A percentile compares a stretch with the other conserved stretches of the same genome.
These are phyloP conservation scores for Scortum barcoo DNA, from an alignment of 2,113 vertebrate genomes.

Conservation along the genomic window DNA sequence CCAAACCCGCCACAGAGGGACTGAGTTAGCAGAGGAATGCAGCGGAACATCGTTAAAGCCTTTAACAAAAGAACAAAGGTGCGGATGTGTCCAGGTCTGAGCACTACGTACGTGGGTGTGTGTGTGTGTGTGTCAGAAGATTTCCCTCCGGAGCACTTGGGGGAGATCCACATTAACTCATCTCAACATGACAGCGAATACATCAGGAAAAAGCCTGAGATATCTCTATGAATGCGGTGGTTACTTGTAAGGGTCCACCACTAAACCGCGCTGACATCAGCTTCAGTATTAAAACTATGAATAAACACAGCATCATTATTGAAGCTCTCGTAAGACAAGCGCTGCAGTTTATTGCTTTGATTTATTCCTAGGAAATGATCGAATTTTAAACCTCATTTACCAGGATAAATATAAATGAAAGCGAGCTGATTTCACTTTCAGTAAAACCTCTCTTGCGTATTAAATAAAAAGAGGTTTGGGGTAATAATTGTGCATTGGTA, in stretches of 20 bases:
- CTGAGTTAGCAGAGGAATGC: conserved; percentile 85
- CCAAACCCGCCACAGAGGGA: conserved; percentile 82
- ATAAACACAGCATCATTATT: background rate
- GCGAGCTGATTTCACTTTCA: conserved; percentile 23
- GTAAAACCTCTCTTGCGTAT: conserved; percentile 26
- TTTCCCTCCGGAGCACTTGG: conserved; percentile 53
- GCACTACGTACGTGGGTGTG: conserved; percentile 30
- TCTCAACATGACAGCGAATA: conserved; percentile 67
- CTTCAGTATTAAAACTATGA: background rate
- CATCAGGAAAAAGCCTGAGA: conserved; percentile 9
- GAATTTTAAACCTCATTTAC: conserved; percentile 33
- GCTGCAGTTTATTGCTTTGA: background rate
- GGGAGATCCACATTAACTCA: conserved; percentile 67
- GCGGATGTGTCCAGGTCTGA: conserved; percentile 76
- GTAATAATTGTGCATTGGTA: conserved; percentile 68
- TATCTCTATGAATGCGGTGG: conserved; percentile 44
- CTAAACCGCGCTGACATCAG: background rate
- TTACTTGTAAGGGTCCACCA: background rate
- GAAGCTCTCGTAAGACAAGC: background rate
- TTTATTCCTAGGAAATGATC: background rate
- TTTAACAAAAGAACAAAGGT: conserved; percentile 86
- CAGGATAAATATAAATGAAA: conserved; percentile 22
- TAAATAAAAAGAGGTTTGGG: conserved; percentile 17
- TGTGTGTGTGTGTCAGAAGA: conserved; percentile 46
- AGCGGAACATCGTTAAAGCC: conserved; percentile 87